Evolutionary conservation across 2,888 invertebrate genomes (phyloP), one percentile per base, ranked within the genome.

Genomic region (Drosophila leonis): DNA sequence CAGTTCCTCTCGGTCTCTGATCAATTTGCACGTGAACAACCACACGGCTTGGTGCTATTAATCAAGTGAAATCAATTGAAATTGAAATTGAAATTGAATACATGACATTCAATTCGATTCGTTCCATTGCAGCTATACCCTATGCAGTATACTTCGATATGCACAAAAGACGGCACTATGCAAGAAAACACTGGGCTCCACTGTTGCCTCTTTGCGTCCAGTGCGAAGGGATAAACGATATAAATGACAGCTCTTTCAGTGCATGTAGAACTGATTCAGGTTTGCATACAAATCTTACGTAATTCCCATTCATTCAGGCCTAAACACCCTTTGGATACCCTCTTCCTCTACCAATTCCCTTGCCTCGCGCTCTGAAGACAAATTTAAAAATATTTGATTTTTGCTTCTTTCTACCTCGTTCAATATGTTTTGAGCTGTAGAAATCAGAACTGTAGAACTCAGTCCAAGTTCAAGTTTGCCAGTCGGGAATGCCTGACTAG

Each of bases 31-130:
- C 37, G 15, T 24, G 55, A 15, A 20, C 29, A 5, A 2, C n/a
- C 49, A 24, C 24, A 13, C 3, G 15, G 44, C 15, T 27, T 46
- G 44, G 44, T 24, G 44, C 24, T 15, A 27, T 27, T 78, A 87
- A 82, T 72, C 67, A 71, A 63, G 33, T 41, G 49, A 71, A 78
- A 56, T 72, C 54, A 82, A 88, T 88, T 76, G 73, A 82, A 54
- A 37, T 20, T 20, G n/a, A 20, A 49, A 49, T 13, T n/a, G 37
- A n/a, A 31, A 82, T 78, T 66, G 48, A 31, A 85, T 71, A 65
- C 76, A 44, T 44, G 64, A 52, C 66, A 78, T 66, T 66, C 71
- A 75, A 82, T 79, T 78, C 54, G 61, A 82, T 69, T 67, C 80
- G 67, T 65, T 54, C 27, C 33, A 51, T 60, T 52, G 62, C 31